phyloP scores from a whole-genome alignment of 2,113 vertebrate species.

The Willisornis vidua region DNA sequence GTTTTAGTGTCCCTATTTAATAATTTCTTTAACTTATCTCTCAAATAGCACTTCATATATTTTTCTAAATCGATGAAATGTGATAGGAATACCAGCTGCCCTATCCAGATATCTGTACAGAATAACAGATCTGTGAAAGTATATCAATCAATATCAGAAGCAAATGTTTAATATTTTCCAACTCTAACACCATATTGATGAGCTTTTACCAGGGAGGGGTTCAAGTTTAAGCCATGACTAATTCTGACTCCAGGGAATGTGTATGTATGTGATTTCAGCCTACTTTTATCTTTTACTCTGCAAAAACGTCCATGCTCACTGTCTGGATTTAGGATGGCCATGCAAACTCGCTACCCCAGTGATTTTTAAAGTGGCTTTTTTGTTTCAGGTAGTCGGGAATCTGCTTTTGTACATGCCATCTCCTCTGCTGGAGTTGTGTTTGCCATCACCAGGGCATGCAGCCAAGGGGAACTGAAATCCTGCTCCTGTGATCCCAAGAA shows the following conservation, averaged over 20 bases:
- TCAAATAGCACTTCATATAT: slow-evolving; percentile 24
- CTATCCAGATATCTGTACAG: neutral
- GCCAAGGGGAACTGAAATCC: slow-evolving; percentile 91
- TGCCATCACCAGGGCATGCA: slow-evolving; percentile 93
- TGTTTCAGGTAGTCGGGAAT: slow-evolving; percentile 90
- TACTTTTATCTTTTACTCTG: slow-evolving; percentile 42
- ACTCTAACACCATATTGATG: slow-evolving; percentile 31
- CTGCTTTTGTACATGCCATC: slow-evolving; percentile 94
- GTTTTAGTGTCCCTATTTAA: slow-evolving; percentile 32
- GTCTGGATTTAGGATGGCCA: neutral
- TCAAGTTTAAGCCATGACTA: slow-evolving; percentile 49
- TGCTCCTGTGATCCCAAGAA: slow-evolving; percentile 94
- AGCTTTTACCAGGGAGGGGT: slow-evolving; percentile 55
- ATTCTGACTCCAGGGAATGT: slow-evolving; percentile 44
- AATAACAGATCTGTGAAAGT: neutral
- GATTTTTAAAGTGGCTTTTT: slow-evolving; percentile 20
- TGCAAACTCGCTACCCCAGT: neutral
- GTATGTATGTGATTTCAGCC: slow-evolving; percentile 24
- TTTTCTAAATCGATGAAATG: neutral
- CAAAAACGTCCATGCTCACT: neutral
- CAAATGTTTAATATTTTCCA: slow-evolving; percentile 31
- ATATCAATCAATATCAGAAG: slow-evolving; percentile 52
- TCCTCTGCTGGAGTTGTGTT: slow-evolving; percentile 96
- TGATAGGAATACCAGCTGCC: neutral
- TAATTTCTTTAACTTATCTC: slow-evolving; percentile 23